Conservation (phyloP, 2,113 vertebrate genomes). For the Echinops telfairi region DNA sequence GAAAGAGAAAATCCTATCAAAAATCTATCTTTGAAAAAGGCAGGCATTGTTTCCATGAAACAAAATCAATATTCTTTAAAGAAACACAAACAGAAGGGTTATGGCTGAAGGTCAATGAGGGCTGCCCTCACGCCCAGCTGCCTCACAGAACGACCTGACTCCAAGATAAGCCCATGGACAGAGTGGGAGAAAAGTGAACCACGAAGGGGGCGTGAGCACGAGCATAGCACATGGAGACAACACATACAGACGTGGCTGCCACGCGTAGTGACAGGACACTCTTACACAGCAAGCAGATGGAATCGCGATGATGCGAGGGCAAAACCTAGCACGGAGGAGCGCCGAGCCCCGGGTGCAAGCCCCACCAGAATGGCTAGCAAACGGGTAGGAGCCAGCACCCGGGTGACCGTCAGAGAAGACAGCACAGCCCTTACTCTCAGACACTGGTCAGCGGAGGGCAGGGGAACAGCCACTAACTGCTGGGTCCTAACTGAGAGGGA, state of each 20-base stretch:
- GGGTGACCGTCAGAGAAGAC: neutral
- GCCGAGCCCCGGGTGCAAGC: too few species aligned
- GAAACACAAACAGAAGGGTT: neutral
- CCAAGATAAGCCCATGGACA: neutral
- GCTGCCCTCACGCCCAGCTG: neutral
- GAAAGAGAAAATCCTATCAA: neutral
- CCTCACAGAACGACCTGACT: neutral
- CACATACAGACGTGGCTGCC: neutral
- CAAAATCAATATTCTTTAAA: neutral
- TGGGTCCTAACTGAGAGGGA: neutral
- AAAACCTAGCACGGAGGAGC: neutral
- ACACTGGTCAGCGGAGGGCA: neutral
- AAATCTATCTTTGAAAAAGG: constrained; percentile 5
- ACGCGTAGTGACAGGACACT: neutral
- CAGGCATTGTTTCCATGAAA: neutral
- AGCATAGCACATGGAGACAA: neutral
- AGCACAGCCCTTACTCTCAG: neutral
- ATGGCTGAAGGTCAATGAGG: neutral
- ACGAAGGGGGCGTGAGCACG: too few species aligned
- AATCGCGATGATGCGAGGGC: neutral
- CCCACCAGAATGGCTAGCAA: rapidly evolving
- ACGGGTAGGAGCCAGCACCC: neutral
- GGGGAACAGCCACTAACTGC: neutral
- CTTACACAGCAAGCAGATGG: neutral
- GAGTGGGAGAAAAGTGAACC: neutral